Evolutionary conservation across 2,888 invertebrate genomes (phyloP), one percentile per base, ranked within the genome.

Genomic region (Yponomeuta malinellus): DNA sequence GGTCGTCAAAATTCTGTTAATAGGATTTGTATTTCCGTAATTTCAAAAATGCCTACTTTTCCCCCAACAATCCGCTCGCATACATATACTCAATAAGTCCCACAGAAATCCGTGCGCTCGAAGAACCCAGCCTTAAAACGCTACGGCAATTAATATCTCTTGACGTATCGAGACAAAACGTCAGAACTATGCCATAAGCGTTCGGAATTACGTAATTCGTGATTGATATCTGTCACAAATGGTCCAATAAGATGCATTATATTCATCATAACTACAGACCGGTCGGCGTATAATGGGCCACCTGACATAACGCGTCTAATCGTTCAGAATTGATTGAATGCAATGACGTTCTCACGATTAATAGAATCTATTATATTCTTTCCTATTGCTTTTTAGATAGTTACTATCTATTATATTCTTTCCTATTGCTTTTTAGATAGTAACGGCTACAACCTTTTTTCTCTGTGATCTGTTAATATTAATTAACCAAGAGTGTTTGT

Each of bases 211-310:
- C 52, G 15, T 59, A 59, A 59, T 59, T 15, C 15, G 12, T 59
- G 52, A 59, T 59, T 59, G 52, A 59, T 59, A 15, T 59, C 52
- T 59, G 52, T 59, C 52, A 59, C 52, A 59, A 59, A 59, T 59
- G 52, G 52, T 15, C 15, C 15, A 59, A 15, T 59, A 59, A 59
- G 52, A 59, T 59, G 52, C 52, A 59, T 59, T 59, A 59, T 59
- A 59, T 59, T 59, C 52, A 59, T 59, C 52, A 59, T 15, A 6
- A 15, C 52, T 59, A 59, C 15, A 59, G 52, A 15, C 52, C 52
- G 52, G 52, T 59, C 52, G 52, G 15, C 15, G 52, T 15, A 59
- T 59, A 15, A 59, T 59, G 52, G 52, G 3, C 2, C 52, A 59
- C 52, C 52, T 59, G 52, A 59, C 52, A 59, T 59, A 15, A 59